Conservation (phyloP, 2,797 vertebrate genomes). For the Emydoidea blandingii region DNA sequence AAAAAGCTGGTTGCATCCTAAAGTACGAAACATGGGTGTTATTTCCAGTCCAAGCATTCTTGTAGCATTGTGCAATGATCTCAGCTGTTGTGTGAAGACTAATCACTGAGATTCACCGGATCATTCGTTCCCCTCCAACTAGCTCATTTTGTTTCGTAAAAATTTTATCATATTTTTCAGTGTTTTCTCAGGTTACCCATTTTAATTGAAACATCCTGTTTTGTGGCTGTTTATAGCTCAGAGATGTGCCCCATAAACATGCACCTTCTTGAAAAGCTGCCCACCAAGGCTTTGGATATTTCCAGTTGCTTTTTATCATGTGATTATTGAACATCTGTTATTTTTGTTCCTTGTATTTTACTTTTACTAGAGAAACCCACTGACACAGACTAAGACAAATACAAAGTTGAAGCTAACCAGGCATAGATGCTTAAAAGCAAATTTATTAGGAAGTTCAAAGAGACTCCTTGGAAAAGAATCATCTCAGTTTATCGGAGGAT, state of each 20-base stretch:
- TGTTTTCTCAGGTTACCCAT: background rate
- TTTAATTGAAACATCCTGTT: background rate
- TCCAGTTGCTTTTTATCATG: constrained; percentile 29
- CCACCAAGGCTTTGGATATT: background rate
- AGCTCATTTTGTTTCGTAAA: background rate
- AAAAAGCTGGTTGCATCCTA: background rate
- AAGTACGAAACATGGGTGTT: background rate
- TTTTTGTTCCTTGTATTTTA: constrained; percentile 57
- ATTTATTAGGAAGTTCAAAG: background rate
- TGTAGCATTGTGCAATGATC: constrained; percentile 1
- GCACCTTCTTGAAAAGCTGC: background rate
- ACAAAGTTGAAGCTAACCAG: constrained; percentile 54
- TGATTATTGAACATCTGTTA: constrained; percentile 11
- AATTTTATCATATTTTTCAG: background rate
- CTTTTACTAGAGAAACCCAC: constrained; percentile 58
- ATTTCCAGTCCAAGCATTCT: background rate
- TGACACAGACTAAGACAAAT: constrained; percentile 65
- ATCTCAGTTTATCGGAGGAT: constrained; percentile 24
- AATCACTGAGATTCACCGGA: background rate
- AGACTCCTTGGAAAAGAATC: constrained; percentile 15
- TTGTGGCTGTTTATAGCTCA: background rate
- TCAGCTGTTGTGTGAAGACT: background rate
- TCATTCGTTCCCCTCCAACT: constrained; percentile 3
- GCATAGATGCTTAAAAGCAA: constrained; percentile 64
- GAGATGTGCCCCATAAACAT: background rate